A percentile compares a stretch with the other conserved stretches of the same genome.
These are phyloP conservation scores for Tinea pellionella DNA, from an alignment of 2,888 invertebrate genomes.

Conservation along the genomic window DNA sequence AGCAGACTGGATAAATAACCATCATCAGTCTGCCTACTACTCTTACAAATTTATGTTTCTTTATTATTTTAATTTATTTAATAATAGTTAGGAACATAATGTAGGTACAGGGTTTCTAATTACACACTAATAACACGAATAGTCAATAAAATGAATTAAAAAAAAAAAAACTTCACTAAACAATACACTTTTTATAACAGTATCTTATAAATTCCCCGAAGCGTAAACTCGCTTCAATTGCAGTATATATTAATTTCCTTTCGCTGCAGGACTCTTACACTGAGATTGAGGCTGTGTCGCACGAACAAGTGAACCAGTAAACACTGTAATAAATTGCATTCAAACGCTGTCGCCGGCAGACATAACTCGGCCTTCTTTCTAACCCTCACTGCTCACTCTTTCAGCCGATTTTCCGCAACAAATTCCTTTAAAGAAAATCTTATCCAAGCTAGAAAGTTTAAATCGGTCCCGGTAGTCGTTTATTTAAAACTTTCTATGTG, in stretches of 20 bases:
- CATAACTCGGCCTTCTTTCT: constrained; percentile 29
- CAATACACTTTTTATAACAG: neutral
- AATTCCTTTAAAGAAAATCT: constrained; percentile 40
- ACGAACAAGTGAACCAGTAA: constrained; percentile 24
- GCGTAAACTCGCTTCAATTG: neutral
- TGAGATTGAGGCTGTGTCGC: neutral
- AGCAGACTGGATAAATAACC: too few relatives aligned
- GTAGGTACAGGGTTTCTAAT: too few relatives aligned
- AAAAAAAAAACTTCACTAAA: neutral
- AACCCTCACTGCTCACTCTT: constrained; percentile 17
- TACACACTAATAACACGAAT: too few relatives aligned
- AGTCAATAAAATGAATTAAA: too few relatives aligned
- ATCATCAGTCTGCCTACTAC: too few relatives aligned
- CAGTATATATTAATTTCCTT: neutral
- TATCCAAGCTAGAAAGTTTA: constrained; percentile 35
- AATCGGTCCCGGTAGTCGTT: constrained; percentile 35
- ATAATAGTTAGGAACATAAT: too few relatives aligned
- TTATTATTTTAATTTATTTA: too few relatives aligned
- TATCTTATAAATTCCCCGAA: neutral
- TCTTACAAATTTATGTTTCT: too few relatives aligned
- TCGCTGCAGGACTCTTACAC: neutral
- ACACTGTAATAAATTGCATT: constrained; percentile 51
- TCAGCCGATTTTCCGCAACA: constrained; percentile 28
- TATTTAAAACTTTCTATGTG: constrained; percentile 43
- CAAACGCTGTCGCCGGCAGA: constrained; percentile 45